Percentiles rank a stretch among this genome's conserved stretches.
Evolutionary conservation across 2,888 invertebrate genomes (phyloP).

Genomic region (Bursaphelenchus okinawaensis): DNA sequence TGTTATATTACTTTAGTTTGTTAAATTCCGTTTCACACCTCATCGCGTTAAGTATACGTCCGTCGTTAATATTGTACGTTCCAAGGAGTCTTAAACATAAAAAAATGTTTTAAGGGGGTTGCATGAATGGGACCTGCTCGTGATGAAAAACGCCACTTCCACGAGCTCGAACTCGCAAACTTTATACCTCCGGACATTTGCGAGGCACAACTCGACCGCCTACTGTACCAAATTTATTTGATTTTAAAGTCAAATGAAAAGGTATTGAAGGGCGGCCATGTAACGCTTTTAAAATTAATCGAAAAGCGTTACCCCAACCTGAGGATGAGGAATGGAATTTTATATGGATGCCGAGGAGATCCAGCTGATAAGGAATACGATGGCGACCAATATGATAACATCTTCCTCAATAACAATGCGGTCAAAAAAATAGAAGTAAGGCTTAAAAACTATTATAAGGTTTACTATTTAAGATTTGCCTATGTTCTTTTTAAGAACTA

Average conservation of each 20-base stretch:
- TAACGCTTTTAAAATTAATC: background rate
- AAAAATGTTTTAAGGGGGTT: background rate
- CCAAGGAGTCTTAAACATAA: too few species aligned
- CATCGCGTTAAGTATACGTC: too few species aligned
- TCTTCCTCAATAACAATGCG: background rate
- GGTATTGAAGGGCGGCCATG: background rate
- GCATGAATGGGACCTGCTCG: background rate
- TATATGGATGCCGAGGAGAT: background rate
- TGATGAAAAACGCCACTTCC: background rate
- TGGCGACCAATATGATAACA: background rate
- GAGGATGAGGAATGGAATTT: background rate
- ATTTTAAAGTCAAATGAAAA: slow-evolving; percentile 4
- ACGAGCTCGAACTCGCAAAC: background rate
- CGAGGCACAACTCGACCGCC: background rate
- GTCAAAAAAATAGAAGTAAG: background rate
- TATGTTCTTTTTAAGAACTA: too few species aligned
- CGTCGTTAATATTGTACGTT: too few species aligned
- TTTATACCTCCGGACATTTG: background rate
- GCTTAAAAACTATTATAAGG: too few species aligned
- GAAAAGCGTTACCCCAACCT: background rate
- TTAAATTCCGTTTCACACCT: too few species aligned
- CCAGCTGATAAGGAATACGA: background rate
- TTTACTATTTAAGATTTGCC: too few species aligned
- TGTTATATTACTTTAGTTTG: too few species aligned
- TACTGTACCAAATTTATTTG: slow-evolving; percentile 3